phyloP scores from a whole-genome alignment of 2,113 vertebrate species.

The Mastomys coucha region DNA sequence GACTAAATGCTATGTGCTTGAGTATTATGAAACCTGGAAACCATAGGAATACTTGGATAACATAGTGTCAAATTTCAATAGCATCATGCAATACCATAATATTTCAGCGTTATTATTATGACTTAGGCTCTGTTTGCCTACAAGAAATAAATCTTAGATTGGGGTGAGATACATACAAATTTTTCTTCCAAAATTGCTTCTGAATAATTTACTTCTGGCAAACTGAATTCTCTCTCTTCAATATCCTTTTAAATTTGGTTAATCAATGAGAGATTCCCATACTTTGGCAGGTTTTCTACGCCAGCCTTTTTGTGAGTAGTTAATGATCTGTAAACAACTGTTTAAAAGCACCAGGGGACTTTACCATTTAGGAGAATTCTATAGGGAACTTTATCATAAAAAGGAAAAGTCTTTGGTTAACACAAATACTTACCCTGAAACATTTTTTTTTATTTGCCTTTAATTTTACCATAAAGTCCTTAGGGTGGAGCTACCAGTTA shows the following conservation, averaged over 20 bases:
- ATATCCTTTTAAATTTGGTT: neutral
- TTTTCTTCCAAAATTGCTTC: conserved; percentile 24
- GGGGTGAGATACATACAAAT: neutral
- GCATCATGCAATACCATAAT: neutral
- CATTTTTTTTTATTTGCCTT: conserved; percentile 18
- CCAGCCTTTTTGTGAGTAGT: conserved; percentile 55
- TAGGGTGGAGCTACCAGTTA: neutral
- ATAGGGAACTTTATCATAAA: conserved; percentile 6
- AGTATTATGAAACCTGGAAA: neutral
- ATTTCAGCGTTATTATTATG: neutral
- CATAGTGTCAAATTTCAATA: neutral
- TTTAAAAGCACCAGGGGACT: conserved; percentile 64
- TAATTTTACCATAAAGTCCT: conserved; percentile 43
- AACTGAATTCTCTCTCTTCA: neutral
- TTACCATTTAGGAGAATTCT: conserved; percentile 59
- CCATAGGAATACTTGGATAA: neutral
- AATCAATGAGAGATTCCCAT: conserved; percentile 32
- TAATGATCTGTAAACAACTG: conserved; percentile 69
- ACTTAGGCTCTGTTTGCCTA: neutral
- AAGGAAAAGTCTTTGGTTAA: conserved; percentile 52
- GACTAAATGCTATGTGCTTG: neutral
- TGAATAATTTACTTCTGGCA: conserved; percentile 10
- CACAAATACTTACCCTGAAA: conserved; percentile 36
- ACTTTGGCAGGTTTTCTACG: conserved; percentile 39
- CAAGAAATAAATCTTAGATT: neutral